Evolutionary conservation across 2,113 vertebrate genomes (phyloP), one percentile per base, ranked within the genome.

Genomic region (Dendrocopos noguchii): DNA sequence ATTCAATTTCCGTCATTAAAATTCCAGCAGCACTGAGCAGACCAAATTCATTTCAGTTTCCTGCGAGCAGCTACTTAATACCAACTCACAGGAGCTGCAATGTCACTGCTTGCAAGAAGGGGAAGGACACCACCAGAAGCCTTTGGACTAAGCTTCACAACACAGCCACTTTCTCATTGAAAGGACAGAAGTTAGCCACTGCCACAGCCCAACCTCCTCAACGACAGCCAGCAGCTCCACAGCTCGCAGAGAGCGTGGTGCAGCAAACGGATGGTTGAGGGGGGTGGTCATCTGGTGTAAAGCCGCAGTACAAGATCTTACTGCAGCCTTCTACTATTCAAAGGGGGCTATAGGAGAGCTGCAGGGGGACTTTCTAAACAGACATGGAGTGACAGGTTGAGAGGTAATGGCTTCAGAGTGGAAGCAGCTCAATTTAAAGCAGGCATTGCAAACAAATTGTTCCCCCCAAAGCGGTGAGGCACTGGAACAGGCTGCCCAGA

Each of bases 31-130:
- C 60, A 63, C 52, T 74, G 57, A 89, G 52, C 52, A 94, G 74
- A 92, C 33, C 67, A 42, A 80, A 92, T 85, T 94, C 28, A 87
- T 89, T 91, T 82, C 20, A 15, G 74, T 76, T 87, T 93, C 87
- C 73, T 93, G 31, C 33, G 92, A 89, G 60, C 5, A 71, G 31
- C 68, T 84, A 71, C 84, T 92, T 92, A 89, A 84, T 47, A 93
- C 12, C 46, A 88, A 80, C 55, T 70, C 74, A 68, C 0, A 0
- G 81, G 78, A 92, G 73, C 52, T 27, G 31, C 91, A 76, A 89
- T 60, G 31, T n/a, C 78, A 77, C 20, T 70, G 67, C 67, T 81
- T 80, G 83, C 34, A 70, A 82, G 50, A 34, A 68, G 33, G 2
- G 4, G 13, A 89, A 4, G 67, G 80, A 68, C 1, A 2, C 28